Evolutionary conservation across 2,113 vertebrate species (phyloP).

Genomic region (Todiramphus saurophagus): DNA sequence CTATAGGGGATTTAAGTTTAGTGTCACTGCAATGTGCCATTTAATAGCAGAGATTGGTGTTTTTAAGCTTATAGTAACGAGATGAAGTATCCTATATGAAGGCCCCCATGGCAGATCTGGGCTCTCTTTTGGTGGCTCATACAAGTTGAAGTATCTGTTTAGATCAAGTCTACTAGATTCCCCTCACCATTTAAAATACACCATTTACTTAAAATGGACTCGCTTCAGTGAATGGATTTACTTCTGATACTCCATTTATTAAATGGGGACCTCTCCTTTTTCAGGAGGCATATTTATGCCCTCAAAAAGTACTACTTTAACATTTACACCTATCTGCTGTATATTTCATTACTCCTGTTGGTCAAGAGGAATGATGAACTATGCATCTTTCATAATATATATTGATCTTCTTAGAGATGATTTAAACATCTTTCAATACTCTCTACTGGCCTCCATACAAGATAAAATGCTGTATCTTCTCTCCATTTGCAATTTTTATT

Average conservation of each 20-base stretch:
- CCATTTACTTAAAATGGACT: background rate
- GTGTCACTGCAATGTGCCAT: background rate
- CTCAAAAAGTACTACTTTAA: background rate
- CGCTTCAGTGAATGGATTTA: background rate
- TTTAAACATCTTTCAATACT: conserved; percentile 36
- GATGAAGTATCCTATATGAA: background rate
- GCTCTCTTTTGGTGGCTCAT: background rate
- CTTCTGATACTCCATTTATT: background rate
- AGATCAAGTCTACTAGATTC: background rate
- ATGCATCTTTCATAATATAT: conserved; percentile 16
- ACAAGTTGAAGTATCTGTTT: background rate
- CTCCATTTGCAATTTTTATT: conserved; percentile 48
- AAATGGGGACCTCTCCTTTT: background rate
- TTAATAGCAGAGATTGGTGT: background rate
- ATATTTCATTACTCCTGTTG: conserved; percentile 36
- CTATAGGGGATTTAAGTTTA: background rate
- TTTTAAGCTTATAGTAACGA: background rate
- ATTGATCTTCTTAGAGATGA: conserved; percentile 40
- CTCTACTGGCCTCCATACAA: background rate
- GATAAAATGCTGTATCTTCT: background rate
- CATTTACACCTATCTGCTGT: background rate
- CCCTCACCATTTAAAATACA: background rate
- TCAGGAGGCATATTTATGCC: background rate
- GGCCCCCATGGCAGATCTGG: background rate
- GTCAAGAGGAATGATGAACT: conserved; percentile 43